Evolutionary conservation across 2,113 vertebrate species (phyloP).

Genomic region (Gavia stellata): DNA sequence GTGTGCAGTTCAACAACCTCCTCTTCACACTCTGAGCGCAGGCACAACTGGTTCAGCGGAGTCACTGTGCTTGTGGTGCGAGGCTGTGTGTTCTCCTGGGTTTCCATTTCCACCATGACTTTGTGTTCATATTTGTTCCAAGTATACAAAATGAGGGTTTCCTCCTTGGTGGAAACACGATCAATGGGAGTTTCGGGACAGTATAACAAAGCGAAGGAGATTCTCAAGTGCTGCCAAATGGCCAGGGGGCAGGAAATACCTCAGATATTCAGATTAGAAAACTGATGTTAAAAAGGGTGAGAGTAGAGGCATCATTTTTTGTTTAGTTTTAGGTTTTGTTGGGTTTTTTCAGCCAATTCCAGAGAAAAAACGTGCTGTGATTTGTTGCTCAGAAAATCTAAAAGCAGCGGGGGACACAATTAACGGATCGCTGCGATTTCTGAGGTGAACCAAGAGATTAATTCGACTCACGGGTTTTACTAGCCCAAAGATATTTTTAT

Average conservation of each 20-base stretch:
- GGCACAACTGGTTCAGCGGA: not conserved
- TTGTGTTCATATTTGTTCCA: not conserved
- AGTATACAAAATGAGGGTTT: not conserved
- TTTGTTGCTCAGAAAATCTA: not conserved
- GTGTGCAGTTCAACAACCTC: not conserved
- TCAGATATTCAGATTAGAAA: not conserved
- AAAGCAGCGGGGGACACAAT: not conserved
- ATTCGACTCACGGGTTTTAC: not conserved
- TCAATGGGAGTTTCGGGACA: not conserved
- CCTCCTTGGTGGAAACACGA: not conserved
- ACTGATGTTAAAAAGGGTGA: not conserved
- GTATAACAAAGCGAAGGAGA: not conserved
- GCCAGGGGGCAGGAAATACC: not conserved
- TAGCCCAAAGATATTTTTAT: not conserved
- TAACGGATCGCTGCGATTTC: not conserved
- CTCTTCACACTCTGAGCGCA: not conserved
- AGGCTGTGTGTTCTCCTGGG: not conserved
- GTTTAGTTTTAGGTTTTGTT: not conserved
- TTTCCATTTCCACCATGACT: not conserved
- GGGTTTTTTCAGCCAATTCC: not conserved
- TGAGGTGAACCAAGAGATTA: conserved; percentile 17
- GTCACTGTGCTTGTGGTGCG: rapidly evolving
- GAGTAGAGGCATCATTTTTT: not conserved
- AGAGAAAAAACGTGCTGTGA: not conserved
- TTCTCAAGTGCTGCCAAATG: not conserved